Conservation (phyloP, 2,888 invertebrate species). For the Stomorhina lunata region DNA sequence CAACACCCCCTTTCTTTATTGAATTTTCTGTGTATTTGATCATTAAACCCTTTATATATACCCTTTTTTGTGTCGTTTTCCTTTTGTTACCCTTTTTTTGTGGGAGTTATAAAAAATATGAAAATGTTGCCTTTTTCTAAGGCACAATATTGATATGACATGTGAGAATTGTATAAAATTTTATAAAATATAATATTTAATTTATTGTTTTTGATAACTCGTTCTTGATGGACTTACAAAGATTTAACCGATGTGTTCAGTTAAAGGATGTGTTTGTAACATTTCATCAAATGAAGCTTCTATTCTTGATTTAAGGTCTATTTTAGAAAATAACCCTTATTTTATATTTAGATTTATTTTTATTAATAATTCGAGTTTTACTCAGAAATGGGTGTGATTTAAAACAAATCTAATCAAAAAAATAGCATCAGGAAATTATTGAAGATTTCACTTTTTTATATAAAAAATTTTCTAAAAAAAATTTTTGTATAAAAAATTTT, state of each 20-base stretch:
- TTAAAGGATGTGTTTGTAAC: background rate
- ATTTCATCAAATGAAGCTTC: too few relatives aligned
- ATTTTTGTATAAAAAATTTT: too few relatives aligned
- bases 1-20: constrained; percentile 6
- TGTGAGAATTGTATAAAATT: constrained; percentile 42
- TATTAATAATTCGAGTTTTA: too few relatives aligned
- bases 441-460: too few relatives aligned
- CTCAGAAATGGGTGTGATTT: too few relatives aligned
- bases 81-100: constrained; percentile 14
- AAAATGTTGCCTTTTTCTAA: background rate
- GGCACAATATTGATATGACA: constrained; percentile 58
- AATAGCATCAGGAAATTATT: too few relatives aligned
- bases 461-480: too few relatives aligned
- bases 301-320: too few relatives aligned
- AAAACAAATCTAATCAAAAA: too few relatives aligned
- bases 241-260: background rate
- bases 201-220: background rate
- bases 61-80: background rate
- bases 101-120: background rate
- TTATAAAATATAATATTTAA: constrained; percentile 16
- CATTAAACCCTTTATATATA: constrained; percentile 19
- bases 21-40: background rate
- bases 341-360: too few relatives aligned
- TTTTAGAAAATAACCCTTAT: too few relatives aligned
- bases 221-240: background rate